These are phyloP conservation scores for Eonycteris spelaea DNA, from an alignment of 2,113 vertebrate genomes.

Conservation along the genomic window DNA sequence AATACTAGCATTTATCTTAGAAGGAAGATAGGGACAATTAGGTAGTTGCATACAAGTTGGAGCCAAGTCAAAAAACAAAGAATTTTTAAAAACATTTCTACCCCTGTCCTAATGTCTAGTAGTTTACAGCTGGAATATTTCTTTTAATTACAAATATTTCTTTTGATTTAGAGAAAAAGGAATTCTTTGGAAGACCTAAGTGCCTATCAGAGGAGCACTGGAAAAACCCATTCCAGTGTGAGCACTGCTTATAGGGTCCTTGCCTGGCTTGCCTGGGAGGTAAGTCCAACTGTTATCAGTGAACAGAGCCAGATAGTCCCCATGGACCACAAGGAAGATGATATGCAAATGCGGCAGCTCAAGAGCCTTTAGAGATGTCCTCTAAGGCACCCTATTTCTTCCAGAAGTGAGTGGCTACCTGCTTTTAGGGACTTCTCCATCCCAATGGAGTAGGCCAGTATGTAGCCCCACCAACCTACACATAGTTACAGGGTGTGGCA, in stretches of 20 bases:
- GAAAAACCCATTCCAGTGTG: not conserved
- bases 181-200: conserved; percentile 21
- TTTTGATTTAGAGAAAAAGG: not conserved
- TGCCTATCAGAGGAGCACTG: not conserved
- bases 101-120: not conserved
- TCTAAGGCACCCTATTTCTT: not conserved
- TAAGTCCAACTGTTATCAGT: not conserved
- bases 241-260: not conserved
- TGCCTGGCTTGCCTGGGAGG: not conserved
- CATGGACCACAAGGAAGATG: not conserved
- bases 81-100: not conserved
- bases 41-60: not conserved
- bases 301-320: not conserved
- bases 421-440: not conserved
- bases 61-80: not conserved
- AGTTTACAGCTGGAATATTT: not conserved
- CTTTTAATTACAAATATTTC: not conserved
- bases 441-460: not conserved
- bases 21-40: not conserved
- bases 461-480: no score
- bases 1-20: not conserved
- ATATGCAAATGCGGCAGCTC: not conserved
- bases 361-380: not conserved
- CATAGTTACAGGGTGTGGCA: not conserved
- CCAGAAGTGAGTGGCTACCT: not conserved